phyloP scores from a whole-genome alignment of 2,113 vertebrate genomes.

The Mugil cephalus region DNA sequence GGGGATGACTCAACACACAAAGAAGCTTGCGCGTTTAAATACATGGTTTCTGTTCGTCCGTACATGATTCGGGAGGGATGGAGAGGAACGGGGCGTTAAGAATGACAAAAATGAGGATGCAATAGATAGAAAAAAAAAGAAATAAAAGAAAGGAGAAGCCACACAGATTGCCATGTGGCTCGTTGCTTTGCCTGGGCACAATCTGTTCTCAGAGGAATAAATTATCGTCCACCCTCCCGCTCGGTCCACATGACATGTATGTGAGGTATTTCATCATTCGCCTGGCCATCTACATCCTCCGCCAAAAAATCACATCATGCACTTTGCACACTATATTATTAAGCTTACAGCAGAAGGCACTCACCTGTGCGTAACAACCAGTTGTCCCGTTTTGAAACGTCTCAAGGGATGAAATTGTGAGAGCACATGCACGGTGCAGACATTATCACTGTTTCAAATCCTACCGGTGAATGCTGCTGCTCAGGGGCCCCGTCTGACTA shows the following conservation, averaged over 20 bases:
- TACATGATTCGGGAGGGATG: constrained; percentile 22
- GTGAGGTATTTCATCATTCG: constrained; percentile 83
- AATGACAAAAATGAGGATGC: neutral
- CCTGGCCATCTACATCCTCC: constrained; percentile 39
- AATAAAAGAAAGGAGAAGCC: neutral
- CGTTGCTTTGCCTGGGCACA: constrained; percentile 18
- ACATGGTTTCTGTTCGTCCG: neutral
- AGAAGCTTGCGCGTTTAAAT: neutral
- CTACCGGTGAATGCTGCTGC: neutral
- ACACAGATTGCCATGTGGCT: constrained; percentile 13
- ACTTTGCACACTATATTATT: neutral
- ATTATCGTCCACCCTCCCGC: constrained; percentile 31
- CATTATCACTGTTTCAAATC: constrained; percentile 67
- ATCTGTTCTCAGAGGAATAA: constrained; percentile 33
- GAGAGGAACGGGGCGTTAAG: neutral
- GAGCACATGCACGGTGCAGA: constrained; percentile 77
- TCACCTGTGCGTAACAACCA: constrained; percentile 56
- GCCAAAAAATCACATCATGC: neutral
- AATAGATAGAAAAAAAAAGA: neutral
- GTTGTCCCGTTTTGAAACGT: constrained; percentile 36
- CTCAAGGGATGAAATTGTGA: constrained; percentile 82
- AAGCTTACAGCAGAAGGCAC: constrained; percentile 1
- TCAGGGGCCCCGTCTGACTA: neutral
- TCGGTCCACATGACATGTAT: constrained; percentile 64
- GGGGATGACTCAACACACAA: neutral